Base-by-base conservation (phyloP, 64 coral and sea anemone species). In the Orbicella faveolata region DNA sequence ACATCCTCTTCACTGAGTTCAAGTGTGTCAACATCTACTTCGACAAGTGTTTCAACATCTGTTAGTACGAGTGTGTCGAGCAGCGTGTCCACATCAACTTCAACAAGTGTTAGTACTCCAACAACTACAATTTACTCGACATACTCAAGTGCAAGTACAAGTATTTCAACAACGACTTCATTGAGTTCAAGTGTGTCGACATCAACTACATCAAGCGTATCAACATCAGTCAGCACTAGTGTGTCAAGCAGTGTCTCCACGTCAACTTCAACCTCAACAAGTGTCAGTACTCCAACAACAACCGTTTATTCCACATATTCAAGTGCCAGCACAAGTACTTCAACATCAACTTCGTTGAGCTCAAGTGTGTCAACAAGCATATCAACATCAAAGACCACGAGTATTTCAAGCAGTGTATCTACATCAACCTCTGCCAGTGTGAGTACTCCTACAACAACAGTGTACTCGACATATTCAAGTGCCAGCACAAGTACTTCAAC, bases 331-430 rank as follows among this genome's bases (percentile, higher is more conserved):
- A 14, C 55, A 59, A 59, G 55, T 59, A 65, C 51, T 13, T 83
- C 80, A 33, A 66, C 80, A 20, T 37, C 57, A 15, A 68, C 80
- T n/a, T 79, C 88, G 2, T 52, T 37, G 25, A 89, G 76, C 16
- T 26, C 74, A 1, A 87, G 84, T 87, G 84, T 87, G 1, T 67
- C 65, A 4, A 61, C 36, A 13, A 54, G 66, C 1, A 75, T 68
- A 33, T 75, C 85, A 59, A 88, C 39, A 34, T 59, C 48, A 0
- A 20, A 54, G 1, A 62, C n/a, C 48, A 91, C 64, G 11, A 74
- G 79, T 6, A 34, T 80, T 26, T 52, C 51, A 11, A 54, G 59
- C n/a, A 74, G 72, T 14, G 21, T 75, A 14, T 66, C 64, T 10
- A 59, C 55, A 23, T 51, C 88, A 6, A 89, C 55, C 35, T 44